Conservation (phyloP, 2,888 invertebrate species). For the Graphium colonna region DNA sequence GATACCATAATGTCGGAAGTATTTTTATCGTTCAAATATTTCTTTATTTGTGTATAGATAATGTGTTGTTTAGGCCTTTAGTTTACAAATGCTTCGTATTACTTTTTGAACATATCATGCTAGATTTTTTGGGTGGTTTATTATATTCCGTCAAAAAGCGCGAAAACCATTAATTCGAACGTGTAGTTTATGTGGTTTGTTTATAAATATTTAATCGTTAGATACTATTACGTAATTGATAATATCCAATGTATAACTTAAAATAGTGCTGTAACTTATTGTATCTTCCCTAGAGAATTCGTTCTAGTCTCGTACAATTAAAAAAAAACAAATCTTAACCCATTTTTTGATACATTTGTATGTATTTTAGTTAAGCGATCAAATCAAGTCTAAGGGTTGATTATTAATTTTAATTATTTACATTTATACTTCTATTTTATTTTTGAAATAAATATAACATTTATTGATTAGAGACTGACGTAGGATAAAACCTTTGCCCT, state of each 20-base stretch:
- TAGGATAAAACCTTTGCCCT: conserved; percentile 10
- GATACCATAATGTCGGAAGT: no score
- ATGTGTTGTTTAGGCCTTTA: no score
- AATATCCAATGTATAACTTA: conserved; percentile 8
- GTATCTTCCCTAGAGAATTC: conserved; percentile 10
- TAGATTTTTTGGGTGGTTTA: no score
- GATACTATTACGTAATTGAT: neutral
- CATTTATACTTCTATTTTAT: neutral
- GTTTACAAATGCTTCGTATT: no score
- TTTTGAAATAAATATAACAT: conserved; percentile 5
- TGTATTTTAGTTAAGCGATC: neutral
- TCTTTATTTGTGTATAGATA: no score
- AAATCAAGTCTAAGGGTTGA: neutral
- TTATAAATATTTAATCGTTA: conserved; percentile 10
- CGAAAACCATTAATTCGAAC: no score
- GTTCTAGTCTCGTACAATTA: conserved; percentile 16
- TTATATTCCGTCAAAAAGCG: no score
- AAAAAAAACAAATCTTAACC: neutral
- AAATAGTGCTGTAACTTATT: conserved; percentile 1
- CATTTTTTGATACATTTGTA: neutral
- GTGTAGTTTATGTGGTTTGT: no score
- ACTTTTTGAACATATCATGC: conserved; percentile 14
- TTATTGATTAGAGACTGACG: conserved; percentile 18
- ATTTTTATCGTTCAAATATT: no score
- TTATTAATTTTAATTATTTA: neutral